Evolutionary conservation across 2,888 invertebrate genomes (phyloP).

Genomic region (Orthosia incerta): DNA sequence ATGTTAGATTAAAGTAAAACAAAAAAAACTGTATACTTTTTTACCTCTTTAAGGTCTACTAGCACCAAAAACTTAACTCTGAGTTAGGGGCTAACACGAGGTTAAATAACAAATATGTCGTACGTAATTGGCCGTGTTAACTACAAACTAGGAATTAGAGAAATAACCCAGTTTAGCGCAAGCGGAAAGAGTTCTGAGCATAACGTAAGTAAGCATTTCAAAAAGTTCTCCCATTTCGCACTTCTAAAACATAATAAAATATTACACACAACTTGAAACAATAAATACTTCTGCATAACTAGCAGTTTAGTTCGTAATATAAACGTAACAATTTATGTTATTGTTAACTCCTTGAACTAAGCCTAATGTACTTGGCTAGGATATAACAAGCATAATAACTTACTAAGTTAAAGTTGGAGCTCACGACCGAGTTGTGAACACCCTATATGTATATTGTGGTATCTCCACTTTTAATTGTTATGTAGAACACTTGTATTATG

Average conservation of each 20-base stretch:
- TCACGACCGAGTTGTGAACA: slow-evolving; percentile 54
- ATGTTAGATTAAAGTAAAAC: too few relatives aligned
- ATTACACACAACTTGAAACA: slow-evolving; percentile 28
- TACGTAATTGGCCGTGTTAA: too few relatives aligned
- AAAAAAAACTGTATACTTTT: too few relatives aligned
- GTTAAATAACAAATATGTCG: too few relatives aligned
- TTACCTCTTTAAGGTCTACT: too few relatives aligned
- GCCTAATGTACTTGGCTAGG: slow-evolving; percentile 62
- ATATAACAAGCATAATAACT: slow-evolving; percentile 60
- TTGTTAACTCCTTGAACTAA: slow-evolving; percentile 63
- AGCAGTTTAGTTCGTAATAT: slow-evolving; percentile 48
- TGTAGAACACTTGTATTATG: slow-evolving; percentile 56
- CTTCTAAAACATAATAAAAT: slow-evolving; percentile 7
- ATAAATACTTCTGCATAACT: slow-evolving; percentile 38
- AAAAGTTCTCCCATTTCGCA: too few relatives aligned
- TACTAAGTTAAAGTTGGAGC: slow-evolving; percentile 59
- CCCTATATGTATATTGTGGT: slow-evolving; percentile 43
- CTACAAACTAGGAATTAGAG: too few relatives aligned
- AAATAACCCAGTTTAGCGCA: too few relatives aligned
- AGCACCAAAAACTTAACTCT: too few relatives aligned
- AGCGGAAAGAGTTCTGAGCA: too few relatives aligned
- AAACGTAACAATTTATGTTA: slow-evolving; percentile 60
- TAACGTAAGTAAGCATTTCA: too few relatives aligned
- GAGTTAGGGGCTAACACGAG: too few relatives aligned
- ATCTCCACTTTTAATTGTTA: slow-evolving; percentile 60